Conservation (phyloP, 1,140 invertebrate genomes). For the Zaprionus ghesquierei region DNA sequence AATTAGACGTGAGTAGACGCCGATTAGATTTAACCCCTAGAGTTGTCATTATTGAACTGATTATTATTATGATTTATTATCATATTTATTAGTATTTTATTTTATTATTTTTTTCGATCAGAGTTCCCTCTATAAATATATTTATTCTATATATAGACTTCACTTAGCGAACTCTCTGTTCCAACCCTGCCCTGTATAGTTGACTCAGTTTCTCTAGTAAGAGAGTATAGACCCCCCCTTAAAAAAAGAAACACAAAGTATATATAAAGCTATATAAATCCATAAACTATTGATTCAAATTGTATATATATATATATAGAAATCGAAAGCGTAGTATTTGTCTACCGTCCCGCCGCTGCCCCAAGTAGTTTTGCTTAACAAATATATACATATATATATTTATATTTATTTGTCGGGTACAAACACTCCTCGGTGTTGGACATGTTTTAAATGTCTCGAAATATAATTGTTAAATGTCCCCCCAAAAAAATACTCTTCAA, state of each 20-base stretch:
- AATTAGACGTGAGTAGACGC: slow-evolving; percentile 81
- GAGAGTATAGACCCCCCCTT: slow-evolving; percentile 14
- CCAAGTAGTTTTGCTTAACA: slow-evolving; percentile 52
- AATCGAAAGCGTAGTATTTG: slow-evolving; percentile 49
- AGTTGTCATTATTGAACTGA: slow-evolving; percentile 35
- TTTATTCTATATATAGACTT: slow-evolving; percentile 5
- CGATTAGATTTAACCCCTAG: not conserved
- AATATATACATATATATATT: slow-evolving; percentile 6
- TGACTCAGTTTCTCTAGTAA: slow-evolving; percentile 10
- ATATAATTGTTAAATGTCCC: slow-evolving; percentile 54
- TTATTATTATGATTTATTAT: slow-evolving; percentile 31
- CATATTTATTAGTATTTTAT: slow-evolving; percentile 16
- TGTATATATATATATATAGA: slow-evolving; percentile 41
- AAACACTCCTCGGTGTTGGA: slow-evolving; percentile 64
- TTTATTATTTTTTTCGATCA: slow-evolving; percentile 15
- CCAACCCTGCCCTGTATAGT: slow-evolving; percentile 52
- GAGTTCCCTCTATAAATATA: slow-evolving; percentile 24
- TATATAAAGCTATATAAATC: slow-evolving; percentile 50
- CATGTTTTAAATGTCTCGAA: slow-evolving; percentile 49
- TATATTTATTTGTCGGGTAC: slow-evolving; percentile 25
- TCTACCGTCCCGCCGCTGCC: slow-evolving; percentile 40
- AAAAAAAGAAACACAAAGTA: slow-evolving; percentile 68
- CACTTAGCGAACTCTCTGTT: not conserved
- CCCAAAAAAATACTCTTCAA: not conserved
- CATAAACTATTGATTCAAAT: not conserved